phyloP scores from a whole-genome alignment of 2,888 invertebrate genomes.

The Bruchidius siliquastri region DNA sequence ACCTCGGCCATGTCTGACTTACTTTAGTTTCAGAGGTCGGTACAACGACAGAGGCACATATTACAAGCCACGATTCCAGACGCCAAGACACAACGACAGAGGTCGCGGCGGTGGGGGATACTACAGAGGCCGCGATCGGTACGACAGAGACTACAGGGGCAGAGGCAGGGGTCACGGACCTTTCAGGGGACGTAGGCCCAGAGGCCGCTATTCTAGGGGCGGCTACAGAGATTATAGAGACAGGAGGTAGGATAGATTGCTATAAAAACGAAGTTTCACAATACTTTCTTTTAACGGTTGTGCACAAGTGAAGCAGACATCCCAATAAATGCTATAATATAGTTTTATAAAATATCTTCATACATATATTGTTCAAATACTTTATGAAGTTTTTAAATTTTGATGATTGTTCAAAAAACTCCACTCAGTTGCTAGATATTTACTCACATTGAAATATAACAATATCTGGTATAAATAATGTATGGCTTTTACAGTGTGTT shows the following conservation, averaged over 20 bases:
- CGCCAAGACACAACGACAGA: slow-evolving; percentile 52
- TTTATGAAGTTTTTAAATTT: too few relatives aligned
- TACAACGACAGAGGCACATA: slow-evolving; percentile 71
- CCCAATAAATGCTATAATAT: too few relatives aligned
- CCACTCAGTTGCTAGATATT: too few relatives aligned
- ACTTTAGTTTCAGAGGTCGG: slow-evolving; percentile 40
- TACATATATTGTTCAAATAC: too few relatives aligned
- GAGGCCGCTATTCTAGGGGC: slow-evolving; percentile 42
- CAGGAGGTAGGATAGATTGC: slow-evolving; percentile 48
- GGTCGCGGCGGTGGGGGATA: slow-evolving; percentile 42
- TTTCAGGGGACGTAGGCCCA: slow-evolving; percentile 34
- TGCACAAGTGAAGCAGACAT: too few relatives aligned
- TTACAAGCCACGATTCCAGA: slow-evolving; percentile 74
- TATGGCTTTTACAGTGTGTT: too few relatives aligned
- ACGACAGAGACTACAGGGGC: slow-evolving; percentile 39
- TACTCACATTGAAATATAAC: too few relatives aligned
- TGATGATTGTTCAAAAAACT: too few relatives aligned
- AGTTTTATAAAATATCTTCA: too few relatives aligned
- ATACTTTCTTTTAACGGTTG: too few relatives aligned
- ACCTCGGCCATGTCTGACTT: not conserved
- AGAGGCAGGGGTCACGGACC: slow-evolving; percentile 44
- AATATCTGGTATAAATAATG: too few relatives aligned
- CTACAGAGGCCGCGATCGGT: slow-evolving; percentile 43
- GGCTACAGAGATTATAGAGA: slow-evolving; percentile 66
- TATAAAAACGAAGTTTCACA: too few relatives aligned